phyloP scores from a whole-genome alignment of 2,797 vertebrate species.

The Pangasius sanitwongsei region DNA sequence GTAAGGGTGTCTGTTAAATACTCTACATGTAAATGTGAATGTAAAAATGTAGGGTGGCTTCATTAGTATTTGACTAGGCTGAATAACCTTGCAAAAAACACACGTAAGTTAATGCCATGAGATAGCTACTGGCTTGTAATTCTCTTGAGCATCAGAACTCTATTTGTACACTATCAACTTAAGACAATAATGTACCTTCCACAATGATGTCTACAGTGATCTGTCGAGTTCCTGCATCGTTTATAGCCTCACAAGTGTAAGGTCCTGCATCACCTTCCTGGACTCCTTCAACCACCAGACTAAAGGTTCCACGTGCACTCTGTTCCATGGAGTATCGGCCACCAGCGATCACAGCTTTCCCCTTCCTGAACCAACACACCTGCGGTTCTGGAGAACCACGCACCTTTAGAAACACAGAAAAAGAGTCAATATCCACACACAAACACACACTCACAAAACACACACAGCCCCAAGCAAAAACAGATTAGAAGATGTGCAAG shows the following conservation, averaged over 20 bases:
- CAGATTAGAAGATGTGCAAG: background rate
- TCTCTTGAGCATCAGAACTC: background rate
- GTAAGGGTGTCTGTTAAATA: background rate
- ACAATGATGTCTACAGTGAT: conserved; percentile 88
- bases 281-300: conserved; percentile 79
- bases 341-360: conserved; percentile 74
- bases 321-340: conserved; percentile 71
- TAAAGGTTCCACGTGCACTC: conserved; percentile 82
- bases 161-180: background rate
- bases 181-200: conserved; percentile 75
- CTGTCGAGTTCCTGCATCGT: conserved; percentile 82
- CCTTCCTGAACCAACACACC: conserved; percentile 81
- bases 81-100: background rate
- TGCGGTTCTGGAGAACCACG: conserved; percentile 69
- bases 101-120: background rate
- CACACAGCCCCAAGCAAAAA: background rate
- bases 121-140: background rate
- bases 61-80: background rate
- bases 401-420: conserved; percentile 66
- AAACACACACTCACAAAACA: background rate
- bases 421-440: background rate
- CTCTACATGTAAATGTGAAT: background rate
- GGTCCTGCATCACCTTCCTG: conserved; percentile 78
- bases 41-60: background rate
- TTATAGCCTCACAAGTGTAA: conserved; percentile 87